Base-by-base conservation (phyloP, 2,113 vertebrate genomes). In the Desmodus rotundus region DNA sequence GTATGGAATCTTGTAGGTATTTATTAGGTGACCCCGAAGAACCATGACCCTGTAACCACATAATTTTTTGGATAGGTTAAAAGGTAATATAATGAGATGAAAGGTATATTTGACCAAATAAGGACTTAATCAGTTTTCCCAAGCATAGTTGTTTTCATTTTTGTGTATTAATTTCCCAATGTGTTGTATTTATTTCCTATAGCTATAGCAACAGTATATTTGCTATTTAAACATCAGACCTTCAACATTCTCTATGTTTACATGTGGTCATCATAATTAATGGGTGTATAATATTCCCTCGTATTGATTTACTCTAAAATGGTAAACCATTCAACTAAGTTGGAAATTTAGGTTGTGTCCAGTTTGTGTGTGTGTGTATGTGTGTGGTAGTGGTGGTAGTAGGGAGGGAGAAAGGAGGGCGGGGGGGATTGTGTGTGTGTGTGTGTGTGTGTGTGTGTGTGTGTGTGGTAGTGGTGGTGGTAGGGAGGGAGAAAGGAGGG, bases 261-360 rank as follows among this genome's bases (percentile, higher is more conserved):
- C 26, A 52, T 52, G 26, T 36, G 47, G 72, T 65, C 31, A 5
- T 94, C 52, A 93, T 52, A 86, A 77, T 33, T 86, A 67, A 54
- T 61, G 15, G 54, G 54, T 80, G 5, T 52, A 67, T 86, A 63
- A 61, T 82, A 83, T 13, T 90, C 81, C 47, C 20, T 67, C 4
- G 12, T 77, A 73, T 26, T 74, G 50, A 83, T 83, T 67, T 84
- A 54, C 17, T 96, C 36, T 43, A 78, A 67, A 33, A 16, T 65
- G 74, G 50, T 68, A 74, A 86, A 61, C 22, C 24, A 33, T 83
- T 83, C 76, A 83, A 68, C 38, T 77, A 43, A 84, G 10, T 36
- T 89, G 36, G 65, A 96, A 96, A 88, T 73, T 70, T 91, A 63
- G n/a, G 9, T 38, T 87, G 28, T 81, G 93, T 89, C 43, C 9